Conservation (phyloP, 2,113 vertebrate species). For the Odocoileus virginianus region DNA sequence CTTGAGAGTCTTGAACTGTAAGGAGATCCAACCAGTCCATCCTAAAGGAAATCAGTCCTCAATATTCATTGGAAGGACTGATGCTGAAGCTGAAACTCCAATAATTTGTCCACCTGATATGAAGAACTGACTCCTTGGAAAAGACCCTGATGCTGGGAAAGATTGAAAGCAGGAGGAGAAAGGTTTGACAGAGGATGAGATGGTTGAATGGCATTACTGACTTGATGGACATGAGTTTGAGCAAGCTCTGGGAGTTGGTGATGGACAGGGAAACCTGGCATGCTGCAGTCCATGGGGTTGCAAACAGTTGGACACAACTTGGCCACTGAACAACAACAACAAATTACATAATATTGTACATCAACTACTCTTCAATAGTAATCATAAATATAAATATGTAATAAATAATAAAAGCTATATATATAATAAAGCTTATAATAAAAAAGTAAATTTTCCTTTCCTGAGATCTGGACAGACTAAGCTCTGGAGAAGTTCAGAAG, state of each 20-base stretch:
- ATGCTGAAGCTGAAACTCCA: not conserved
- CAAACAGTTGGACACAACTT: not conserved
- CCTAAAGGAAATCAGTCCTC: not conserved
- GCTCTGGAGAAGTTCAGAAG: not conserved
- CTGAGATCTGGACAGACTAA: not conserved
- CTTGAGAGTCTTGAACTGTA: not conserved
- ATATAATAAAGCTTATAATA: not conserved
- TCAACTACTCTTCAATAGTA: not conserved
- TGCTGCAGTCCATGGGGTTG: not conserved
- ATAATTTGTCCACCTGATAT: not conserved
- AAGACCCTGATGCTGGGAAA: not conserved
- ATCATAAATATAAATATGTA: not conserved
- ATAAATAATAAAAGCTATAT: not conserved
- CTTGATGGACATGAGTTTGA: not conserved
- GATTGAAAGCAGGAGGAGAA: not conserved
- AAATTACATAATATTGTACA: not conserved
- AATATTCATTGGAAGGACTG: not conserved
- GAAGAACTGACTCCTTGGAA: not conserved
- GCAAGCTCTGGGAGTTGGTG: not conserved
- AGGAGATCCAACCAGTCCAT: not conserved
- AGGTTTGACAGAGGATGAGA: not conserved
- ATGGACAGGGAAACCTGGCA: not conserved
- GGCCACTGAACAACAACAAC: not conserved
- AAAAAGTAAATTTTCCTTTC: not conserved
- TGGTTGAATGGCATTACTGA: rapidly evolving